Evolutionary conservation across 2,113 vertebrate genomes (phyloP), one percentile per base, ranked within the genome.

Genomic region (Zosterops lateralis): DNA sequence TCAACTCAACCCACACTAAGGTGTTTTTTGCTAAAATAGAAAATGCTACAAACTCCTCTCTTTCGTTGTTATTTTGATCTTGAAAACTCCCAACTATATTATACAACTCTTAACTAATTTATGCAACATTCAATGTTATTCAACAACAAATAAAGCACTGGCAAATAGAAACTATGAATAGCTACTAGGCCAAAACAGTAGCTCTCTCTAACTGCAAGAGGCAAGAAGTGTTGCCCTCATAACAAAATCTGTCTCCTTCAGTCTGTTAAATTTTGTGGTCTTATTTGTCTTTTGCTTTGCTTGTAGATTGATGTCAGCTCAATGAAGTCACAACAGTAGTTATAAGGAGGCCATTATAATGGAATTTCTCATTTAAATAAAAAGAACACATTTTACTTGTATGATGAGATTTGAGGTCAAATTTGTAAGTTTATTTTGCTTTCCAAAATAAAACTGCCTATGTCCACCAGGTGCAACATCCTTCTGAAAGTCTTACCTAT

Each of bases 401-500:
- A 82, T 3, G 4, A 50, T 65, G 21, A 91, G 34, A 61, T 7
- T 65, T 42, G 14, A 80, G 60, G 36, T 62, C 29, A 73, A 29
- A 66, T 72, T 57, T 0, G 0, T 57, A 29, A 18, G 7, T 57
- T 89, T 38, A 38, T 25, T 66, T 70, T 54, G 18, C 25, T 11
- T 65, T 76, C 34, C 6, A 82, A 86, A 18, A 67, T 28, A 67
- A 58, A 77, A 76, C 4, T 71, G 14, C 9, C 17, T 25, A 28
- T 10, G 13, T 31, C 53, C 32, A 51, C 21, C 5, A 53, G 9
- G 53, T 50, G 42, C 9, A 71, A 50, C 3, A 66, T 6, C 36
- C 31, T 64, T 57, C 17, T 57, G 26, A 5, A 36, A 54, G 7
- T 64, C 97, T 96, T 89, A 99, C 99, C 99, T 98, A 99, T 99